Percentiles rank a stretch among this genome's conserved stretches.
Evolutionary conservation across 2,113 vertebrate species (phyloP).

Genomic region (Galbula dea): DNA sequence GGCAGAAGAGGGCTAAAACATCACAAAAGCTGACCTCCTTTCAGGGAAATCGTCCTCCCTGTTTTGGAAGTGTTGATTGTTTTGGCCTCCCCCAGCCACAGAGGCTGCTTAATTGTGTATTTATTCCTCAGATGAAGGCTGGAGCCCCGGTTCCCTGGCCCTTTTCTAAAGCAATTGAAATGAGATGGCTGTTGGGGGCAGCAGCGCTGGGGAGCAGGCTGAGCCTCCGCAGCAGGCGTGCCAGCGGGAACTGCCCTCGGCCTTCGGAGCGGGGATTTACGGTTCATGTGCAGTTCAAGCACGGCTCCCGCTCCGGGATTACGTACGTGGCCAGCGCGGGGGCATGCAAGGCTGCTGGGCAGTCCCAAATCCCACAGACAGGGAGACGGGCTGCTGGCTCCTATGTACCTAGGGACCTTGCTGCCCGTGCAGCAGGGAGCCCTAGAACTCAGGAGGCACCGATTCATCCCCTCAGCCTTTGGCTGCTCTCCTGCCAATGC

Average conservation of each 20-base stretch:
- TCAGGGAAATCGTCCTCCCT: slow-evolving; percentile 60
- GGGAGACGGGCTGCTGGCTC: neutral
- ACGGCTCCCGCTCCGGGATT: slow-evolving; percentile 12
- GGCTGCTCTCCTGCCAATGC: accelerated
- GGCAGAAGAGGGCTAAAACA: slow-evolving; percentile 63
- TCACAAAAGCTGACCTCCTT: slow-evolving; percentile 53
- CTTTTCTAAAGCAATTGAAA: slow-evolving; percentile 61
- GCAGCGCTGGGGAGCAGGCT: neutral
- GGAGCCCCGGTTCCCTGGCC: slow-evolving; percentile 47
- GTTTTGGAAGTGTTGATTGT: slow-evolving; percentile 66
- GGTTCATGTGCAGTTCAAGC: slow-evolving; percentile 52
- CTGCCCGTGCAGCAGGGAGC: neutral
- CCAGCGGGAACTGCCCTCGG: slow-evolving; percentile 35
- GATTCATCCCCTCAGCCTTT: neutral
- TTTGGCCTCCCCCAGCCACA: slow-evolving; percentile 56
- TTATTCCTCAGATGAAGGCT: slow-evolving; percentile 59
- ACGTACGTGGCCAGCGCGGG: neutral
- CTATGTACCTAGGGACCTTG: neutral
- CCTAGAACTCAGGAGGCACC: accelerated
- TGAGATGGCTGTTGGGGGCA: neutral
- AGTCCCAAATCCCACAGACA: neutral
- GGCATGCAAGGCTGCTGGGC: neutral
- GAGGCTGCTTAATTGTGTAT: slow-evolving; percentile 59
- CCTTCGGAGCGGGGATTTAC: neutral
- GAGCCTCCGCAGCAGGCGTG: neutral